Percentiles rank a stretch among this genome's conserved stretches.
Evolutionary conservation across 2,888 invertebrate species (phyloP).

Genomic region (Drosophila putrida): DNA sequence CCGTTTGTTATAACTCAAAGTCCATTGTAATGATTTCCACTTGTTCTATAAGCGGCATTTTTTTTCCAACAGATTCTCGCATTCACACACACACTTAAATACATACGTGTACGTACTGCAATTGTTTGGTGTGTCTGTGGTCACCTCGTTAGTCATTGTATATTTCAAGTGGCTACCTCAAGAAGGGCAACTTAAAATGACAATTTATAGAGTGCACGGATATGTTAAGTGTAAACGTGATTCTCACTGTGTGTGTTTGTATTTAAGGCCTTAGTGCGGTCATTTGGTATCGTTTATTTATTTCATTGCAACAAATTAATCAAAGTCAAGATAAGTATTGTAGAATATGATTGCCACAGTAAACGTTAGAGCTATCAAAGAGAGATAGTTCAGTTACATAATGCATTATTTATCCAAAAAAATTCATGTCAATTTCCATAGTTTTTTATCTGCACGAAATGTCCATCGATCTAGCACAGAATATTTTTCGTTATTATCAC

Average conservation of each 20-base stretch:
- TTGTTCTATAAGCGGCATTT: slow-evolving; percentile 56
- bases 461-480: no score
- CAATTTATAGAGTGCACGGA: slow-evolving; percentile 38
- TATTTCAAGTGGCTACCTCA: slow-evolving; percentile 45
- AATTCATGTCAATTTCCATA: background rate
- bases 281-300: slow-evolving; percentile 33
- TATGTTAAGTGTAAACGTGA: slow-evolving; percentile 7
- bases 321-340: slow-evolving; percentile 23
- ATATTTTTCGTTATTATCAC: no score
- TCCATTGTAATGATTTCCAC: slow-evolving; percentile 68
- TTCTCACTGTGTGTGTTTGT: slow-evolving; percentile 8
- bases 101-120: no score
- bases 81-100: slow-evolving; percentile 11
- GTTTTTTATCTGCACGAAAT: background rate
- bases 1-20: slow-evolving; percentile 71
- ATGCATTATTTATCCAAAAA: no score
- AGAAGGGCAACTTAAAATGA: slow-evolving; percentile 42
- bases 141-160: slow-evolving; percentile 52
- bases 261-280: slow-evolving; percentile 10
- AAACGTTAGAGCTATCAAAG: no score
- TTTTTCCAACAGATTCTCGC: slow-evolving; percentile 52
- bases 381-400: no score
- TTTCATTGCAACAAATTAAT: slow-evolving; percentile 9
- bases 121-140: slow-evolving; percentile 19
- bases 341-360: background rate